Evolutionary conservation across 2,888 invertebrate species (phyloP), one percentile per base, ranked within the genome.

Genomic region (Diadegma fenestrale): DNA sequence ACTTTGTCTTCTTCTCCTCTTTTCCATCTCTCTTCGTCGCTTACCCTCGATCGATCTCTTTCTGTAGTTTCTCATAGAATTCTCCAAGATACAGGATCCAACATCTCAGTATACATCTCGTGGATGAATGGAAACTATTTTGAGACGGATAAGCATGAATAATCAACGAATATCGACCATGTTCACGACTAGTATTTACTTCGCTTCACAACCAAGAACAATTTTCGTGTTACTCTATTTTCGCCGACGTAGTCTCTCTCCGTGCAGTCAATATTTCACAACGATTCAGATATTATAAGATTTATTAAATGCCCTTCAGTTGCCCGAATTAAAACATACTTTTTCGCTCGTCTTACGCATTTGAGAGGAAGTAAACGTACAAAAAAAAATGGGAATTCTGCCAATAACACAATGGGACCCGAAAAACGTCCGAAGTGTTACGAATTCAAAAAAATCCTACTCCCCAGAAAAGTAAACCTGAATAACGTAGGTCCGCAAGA

Each of bases 41-140:
- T 81, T 41, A 80, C 66, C 41, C 64, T 61, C 61, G 45, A 37
- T 71, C 78, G 54, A 45, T 63, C 80, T 48, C 76, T 84, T 86
- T 82, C 85, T 72, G 80, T 81, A 79, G 80, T 76, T 80, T 85
- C 71, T 87, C 82, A 66, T 81, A 61, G 61, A 73, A 79, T 43
- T 12, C 68, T 61, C 66, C 61, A 48, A 54, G 37, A 43, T 51
- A 61, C 64, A 22, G 26, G 64, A 63, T 48, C 54, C 51, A 58
- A 72, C 51, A 26, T 64, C 48, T 77, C n/a, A 33, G 43, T 71
- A 41, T 30, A 63, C 41, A 75, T 75, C 73, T 30, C 63, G 37
- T 22, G 80, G 63, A 84, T 84, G 83, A 84, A 84, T 84, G 83
- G 58, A 63, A 80, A 75, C 83, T 84, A 84, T 84, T 84, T 84